These are phyloP conservation scores for Camelus dromedarius DNA, from an alignment of 2,113 vertebrate species.

Conservation along the genomic window DNA sequence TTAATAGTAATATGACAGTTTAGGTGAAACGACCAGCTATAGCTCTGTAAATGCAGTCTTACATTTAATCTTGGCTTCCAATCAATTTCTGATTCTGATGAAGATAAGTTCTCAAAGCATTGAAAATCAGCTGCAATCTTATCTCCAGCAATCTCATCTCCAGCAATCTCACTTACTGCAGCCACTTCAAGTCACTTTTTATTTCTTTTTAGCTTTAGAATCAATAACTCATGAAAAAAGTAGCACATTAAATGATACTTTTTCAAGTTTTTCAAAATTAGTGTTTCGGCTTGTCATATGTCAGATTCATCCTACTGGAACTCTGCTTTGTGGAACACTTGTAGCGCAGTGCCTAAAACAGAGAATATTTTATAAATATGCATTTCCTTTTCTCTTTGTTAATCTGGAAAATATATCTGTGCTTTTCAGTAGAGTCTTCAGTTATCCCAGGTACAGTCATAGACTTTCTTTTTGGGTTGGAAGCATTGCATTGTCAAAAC, in stretches of 20 bases:
- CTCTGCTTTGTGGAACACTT: conserved; percentile 27
- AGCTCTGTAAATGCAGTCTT: background rate
- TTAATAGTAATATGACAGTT: background rate
- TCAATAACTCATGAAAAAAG: conserved; percentile 4
- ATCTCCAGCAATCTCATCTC: background rate
- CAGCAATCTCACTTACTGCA: background rate
- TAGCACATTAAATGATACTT: background rate
- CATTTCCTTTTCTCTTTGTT: background rate
- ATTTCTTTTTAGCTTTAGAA: conserved; percentile 37
- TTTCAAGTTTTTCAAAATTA: background rate
- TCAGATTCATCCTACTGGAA: conserved; percentile 16
- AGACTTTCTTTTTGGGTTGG: background rate
- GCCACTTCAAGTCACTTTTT: background rate
- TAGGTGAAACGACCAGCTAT: background rate
- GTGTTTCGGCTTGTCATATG: conserved; percentile 16
- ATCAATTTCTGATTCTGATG: conserved; percentile 12
- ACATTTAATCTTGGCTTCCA: background rate
- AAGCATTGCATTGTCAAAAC: background rate
- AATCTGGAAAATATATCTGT: background rate
- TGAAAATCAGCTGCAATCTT: conserved; percentile 18
- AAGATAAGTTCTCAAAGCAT: background rate
- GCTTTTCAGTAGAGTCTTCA: conserved; percentile 3
- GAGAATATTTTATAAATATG: background rate
- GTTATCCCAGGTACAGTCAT: background rate
- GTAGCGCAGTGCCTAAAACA: background rate